phyloP scores from a whole-genome alignment of 2,797 vertebrate genomes.

The Catamblyrhynchus diadema region DNA sequence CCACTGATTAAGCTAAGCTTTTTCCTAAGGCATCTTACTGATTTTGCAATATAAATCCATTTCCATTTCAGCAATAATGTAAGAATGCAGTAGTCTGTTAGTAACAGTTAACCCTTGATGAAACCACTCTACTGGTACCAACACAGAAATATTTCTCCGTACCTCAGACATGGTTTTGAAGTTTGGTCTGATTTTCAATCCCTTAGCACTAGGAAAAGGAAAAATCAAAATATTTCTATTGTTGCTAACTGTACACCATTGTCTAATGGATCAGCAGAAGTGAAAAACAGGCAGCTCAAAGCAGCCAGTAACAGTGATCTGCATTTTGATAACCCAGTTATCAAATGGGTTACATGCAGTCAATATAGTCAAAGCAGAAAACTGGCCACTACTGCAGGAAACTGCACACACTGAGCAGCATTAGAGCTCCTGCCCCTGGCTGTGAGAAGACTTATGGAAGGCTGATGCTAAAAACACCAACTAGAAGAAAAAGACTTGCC shows the following conservation, averaged over 20 bases:
- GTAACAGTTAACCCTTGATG: not conserved
- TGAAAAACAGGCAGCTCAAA: not conserved
- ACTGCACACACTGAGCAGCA: not conserved
- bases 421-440: not conserved
- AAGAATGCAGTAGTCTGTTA: not conserved
- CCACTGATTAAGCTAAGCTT: not conserved
- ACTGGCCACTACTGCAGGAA: rapidly evolving
- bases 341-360: not conserved
- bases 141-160: not conserved
- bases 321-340: not conserved
- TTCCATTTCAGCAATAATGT: not conserved
- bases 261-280: not conserved
- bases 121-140: not conserved
- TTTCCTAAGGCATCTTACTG: not conserved
- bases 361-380: not conserved
- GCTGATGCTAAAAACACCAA: not conserved
- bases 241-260: not conserved
- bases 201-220: not conserved
- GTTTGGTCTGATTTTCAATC: not conserved
- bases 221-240: not conserved
- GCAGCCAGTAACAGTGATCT: not conserved
- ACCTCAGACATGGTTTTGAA: not conserved
- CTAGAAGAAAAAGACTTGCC: not conserved
- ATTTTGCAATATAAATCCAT: not conserved
- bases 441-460: not conserved